A percentile compares a stretch with the other conserved stretches of the same genome.
These are phyloP conservation scores for Rafetus swinhoei DNA, from an alignment of 2,113 vertebrate genomes.

Conservation along the genomic window DNA sequence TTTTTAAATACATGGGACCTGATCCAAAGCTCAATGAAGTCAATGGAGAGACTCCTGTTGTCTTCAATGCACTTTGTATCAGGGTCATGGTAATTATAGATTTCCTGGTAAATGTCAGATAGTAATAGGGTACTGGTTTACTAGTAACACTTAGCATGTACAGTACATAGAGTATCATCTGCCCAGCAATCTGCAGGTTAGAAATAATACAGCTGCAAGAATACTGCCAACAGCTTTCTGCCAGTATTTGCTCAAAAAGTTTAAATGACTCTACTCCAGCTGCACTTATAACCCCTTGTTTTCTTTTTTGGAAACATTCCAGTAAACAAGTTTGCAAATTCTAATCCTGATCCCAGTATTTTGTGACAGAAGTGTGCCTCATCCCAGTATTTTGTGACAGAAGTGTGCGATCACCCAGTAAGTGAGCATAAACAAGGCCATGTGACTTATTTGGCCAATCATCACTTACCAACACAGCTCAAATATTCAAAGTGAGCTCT, in stretches of 20 bases:
- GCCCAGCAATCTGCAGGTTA: not conserved
- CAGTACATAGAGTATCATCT: not conserved
- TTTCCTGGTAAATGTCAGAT: not conserved
- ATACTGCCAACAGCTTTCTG: slow-evolving; percentile 1
- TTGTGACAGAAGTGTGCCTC: not conserved
- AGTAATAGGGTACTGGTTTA: slow-evolving; percentile 12
- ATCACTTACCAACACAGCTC: too few species aligned
- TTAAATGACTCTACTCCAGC: not conserved
- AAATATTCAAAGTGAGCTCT: not conserved
- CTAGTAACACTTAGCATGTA: fast-evolving
- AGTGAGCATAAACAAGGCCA: fast-evolving
- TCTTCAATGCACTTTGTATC: not conserved
- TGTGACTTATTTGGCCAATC: fast-evolving
- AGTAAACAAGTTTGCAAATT: not conserved
- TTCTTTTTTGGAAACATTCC: not conserved
- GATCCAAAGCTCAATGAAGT: not conserved
- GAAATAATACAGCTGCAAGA: slow-evolving; percentile 12
- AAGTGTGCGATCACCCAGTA: not conserved
- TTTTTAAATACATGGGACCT: not conserved
- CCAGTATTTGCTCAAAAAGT: not conserved
- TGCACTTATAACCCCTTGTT: not conserved
- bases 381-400: not conserved
- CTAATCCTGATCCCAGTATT: fast-evolving
- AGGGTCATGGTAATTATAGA: not conserved
- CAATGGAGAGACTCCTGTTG: not conserved